Base-by-base conservation (phyloP, 2,888 invertebrate genomes). In the Pandemis cinnamomeana region DNA sequence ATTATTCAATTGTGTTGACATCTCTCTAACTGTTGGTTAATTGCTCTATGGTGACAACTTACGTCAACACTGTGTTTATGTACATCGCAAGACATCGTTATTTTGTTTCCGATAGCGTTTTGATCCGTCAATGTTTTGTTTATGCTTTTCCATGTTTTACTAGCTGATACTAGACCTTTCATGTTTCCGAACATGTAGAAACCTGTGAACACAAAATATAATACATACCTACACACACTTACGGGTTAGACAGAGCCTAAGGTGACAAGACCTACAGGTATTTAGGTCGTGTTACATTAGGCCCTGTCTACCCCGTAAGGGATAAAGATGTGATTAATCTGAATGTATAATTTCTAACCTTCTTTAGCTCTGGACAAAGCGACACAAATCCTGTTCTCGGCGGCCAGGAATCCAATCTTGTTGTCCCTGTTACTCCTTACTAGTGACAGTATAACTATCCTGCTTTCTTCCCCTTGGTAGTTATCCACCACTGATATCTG, bases 391-490 rank as follows among this genome's bases (percentile, higher is more conserved):
- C 97, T 95, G 86, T 97, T 97, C 53, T 95, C 94, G 41, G 95
- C 95, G 5, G 91, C 89, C 8, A 97, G 89, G 86, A 97, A 97
- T 0, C 97, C 97, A 77, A 97, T 96, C 73, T 94, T 95, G 66
- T 94, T 94, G 11, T 95, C 93, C 61, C 88, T 85, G 89, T 97
- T 97, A 83, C 96, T 97, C 83, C 98, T 95, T 0, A 98, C 98
- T 13, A 98, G 87, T 0, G 97, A 97, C 75, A 98, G 88, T 78
- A 98, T 93, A 69, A 98, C 96, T 81, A 98, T 97, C 84, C 96
- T 96, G 83, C 95, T 96, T 91, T 97, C 97, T 83, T 97, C 96
- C 0, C 98, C 97, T 91, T 98, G 98, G 82, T 95, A 98, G 84
- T 97, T 97, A 85, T 98, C 97, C 1, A 97, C 96, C 0, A 96